A percentile compares a stretch with the other conserved stretches of the same genome.
phyloP scores from a whole-genome alignment of 2,113 vertebrate genomes.

The Motacilla tschutschensis region DNA sequence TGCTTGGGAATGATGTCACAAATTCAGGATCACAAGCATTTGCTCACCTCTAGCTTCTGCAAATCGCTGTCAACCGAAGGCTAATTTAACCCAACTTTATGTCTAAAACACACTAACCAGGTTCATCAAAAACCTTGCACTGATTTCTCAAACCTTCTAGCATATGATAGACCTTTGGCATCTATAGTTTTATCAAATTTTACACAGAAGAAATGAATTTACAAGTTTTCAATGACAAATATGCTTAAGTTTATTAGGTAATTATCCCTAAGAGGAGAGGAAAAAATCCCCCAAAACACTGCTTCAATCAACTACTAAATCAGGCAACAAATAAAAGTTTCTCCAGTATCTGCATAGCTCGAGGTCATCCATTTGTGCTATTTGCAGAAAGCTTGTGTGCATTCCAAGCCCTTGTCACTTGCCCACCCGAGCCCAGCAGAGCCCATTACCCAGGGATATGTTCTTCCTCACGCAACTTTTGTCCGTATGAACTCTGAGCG shows the following conservation, averaged over 20 bases:
- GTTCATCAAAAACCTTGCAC: accelerated
- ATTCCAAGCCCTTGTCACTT: accelerated
- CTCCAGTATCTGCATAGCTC: neutral
- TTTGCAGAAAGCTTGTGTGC: neutral
- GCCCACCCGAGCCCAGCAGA: accelerated
- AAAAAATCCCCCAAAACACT: too few relatives aligned
- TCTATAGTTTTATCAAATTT: neutral
- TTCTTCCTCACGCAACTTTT: neutral
- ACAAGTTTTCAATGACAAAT: neutral
- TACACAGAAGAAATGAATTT: neutral
- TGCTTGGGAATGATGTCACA: accelerated
- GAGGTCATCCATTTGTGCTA: too few relatives aligned
- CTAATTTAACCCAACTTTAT: neutral
- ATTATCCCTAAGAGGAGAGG: accelerated
- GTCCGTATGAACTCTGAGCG: accelerated
- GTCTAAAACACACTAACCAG: accelerated
- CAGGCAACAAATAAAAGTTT: neutral
- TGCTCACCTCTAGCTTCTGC: neutral
- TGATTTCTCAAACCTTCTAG: neutral
- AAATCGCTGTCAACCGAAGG: neutral
- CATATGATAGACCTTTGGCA: neutral
- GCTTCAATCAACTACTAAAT: neutral
- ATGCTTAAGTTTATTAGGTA: neutral
- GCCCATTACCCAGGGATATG: accelerated
- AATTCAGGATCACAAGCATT: neutral